phyloP scores from a whole-genome alignment of 2,888 invertebrate genomes.

The Junonia oenone region DNA sequence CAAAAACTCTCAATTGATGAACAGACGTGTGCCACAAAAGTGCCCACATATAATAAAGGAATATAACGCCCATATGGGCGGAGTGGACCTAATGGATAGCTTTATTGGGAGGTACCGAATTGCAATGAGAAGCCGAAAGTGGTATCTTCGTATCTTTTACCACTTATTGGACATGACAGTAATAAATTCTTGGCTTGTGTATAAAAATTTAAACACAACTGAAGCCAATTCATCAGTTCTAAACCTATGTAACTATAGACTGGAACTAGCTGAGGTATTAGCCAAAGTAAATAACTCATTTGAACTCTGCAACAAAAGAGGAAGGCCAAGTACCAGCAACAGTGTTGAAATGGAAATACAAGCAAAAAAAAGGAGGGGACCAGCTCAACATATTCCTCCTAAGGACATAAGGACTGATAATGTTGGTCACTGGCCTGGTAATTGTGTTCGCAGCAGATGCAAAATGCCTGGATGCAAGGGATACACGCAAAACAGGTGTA shows the following conservation, averaged over 20 bases:
- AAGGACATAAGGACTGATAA: conserved; percentile 39
- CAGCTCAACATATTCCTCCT: conserved; percentile 37
- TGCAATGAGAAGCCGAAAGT: conserved; percentile 32
- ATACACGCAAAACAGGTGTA: too few species aligned
- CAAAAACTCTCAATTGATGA: neutral
- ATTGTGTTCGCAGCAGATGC: conserved; percentile 37
- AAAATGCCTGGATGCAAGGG: conserved; percentile 39
- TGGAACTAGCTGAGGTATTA: conserved; percentile 41
- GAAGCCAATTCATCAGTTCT: conserved; percentile 33
- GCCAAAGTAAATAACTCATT: conserved; percentile 36
- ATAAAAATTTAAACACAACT: conserved; percentile 33
- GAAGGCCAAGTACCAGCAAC: conserved; percentile 38
- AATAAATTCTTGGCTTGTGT: conserved; percentile 42
- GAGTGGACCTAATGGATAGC: conserved; percentile 41
- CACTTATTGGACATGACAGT: conserved; percentile 41
- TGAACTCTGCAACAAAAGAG: conserved; percentile 40
- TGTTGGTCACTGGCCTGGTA: conserved; percentile 38
- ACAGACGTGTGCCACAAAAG: neutral
- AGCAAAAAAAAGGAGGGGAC: conserved; percentile 38
- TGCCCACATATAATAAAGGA: conserved; percentile 35
- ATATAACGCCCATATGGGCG: conserved; percentile 47
- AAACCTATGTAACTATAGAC: conserved; percentile 38
- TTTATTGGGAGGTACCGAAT: conserved; percentile 37
- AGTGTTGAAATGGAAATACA: conserved; percentile 38
- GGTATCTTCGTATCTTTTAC: conserved; percentile 42